These are phyloP conservation scores for Heliconius hortense DNA, from an alignment of 2,888 invertebrate species.

Conservation along the genomic window DNA sequence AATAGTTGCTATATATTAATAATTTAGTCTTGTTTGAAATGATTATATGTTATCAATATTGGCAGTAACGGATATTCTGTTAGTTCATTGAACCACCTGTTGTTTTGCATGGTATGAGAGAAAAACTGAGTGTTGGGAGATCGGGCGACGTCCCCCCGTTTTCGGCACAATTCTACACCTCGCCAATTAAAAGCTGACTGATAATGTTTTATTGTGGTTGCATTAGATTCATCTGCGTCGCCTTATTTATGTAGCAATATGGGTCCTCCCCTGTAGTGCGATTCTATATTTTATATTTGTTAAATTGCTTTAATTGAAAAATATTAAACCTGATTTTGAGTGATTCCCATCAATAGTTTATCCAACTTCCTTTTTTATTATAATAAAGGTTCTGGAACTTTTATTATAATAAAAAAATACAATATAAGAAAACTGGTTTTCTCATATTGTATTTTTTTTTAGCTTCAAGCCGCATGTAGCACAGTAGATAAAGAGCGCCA, in stretches of 20 bases:
- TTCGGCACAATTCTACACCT: slow-evolving; percentile 55
- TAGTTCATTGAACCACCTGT: slow-evolving; percentile 68
- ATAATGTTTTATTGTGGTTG: slow-evolving; percentile 39
- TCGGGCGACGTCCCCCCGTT: slow-evolving; percentile 47
- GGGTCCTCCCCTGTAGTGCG: too few species aligned
- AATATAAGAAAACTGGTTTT: too few species aligned
- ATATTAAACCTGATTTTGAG: not conserved
- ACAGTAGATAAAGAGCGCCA: too few species aligned
- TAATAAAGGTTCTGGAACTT: too few species aligned
- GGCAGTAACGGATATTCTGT: slow-evolving; percentile 54
- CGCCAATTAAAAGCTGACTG: slow-evolving; percentile 73
- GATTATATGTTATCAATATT: slow-evolving; percentile 41
- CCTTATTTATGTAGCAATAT: not conserved
- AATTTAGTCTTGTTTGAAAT: slow-evolving; percentile 4
- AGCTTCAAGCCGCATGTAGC: too few species aligned
- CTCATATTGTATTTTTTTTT: not conserved
- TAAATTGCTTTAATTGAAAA: not conserved
- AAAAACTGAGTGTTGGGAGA: slow-evolving; percentile 64
- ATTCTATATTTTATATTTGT: too few species aligned
- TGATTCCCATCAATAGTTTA: not conserved
- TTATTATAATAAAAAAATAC: too few species aligned
- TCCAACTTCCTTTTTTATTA: too few species aligned
- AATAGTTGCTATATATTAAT: not conserved
- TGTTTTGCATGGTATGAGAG: slow-evolving; percentile 62
- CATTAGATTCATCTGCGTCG: slow-evolving; percentile 7